phyloP scores from a whole-genome alignment of 64 coral and sea anemone species.

The Trachythela sp. region DNA sequence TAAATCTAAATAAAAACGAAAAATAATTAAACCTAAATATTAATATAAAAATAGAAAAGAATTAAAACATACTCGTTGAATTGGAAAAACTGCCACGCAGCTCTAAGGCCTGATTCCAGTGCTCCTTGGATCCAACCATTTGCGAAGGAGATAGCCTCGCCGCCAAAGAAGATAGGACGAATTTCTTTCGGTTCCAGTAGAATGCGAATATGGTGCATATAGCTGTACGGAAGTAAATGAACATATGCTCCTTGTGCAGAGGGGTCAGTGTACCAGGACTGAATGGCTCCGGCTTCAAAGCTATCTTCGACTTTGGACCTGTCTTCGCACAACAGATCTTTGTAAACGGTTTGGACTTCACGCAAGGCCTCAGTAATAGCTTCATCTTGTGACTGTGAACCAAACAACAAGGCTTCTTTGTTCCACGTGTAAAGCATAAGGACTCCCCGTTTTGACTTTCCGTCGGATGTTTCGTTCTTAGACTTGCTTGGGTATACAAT shows the following conservation, averaged over 20 bases:
- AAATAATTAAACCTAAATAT: no score
- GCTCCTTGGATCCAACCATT: slow-evolving; percentile 21
- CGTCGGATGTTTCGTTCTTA: not conserved
- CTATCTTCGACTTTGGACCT: not conserved
- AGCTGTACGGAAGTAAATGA: not conserved
- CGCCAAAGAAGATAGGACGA: not conserved
- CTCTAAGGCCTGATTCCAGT: not conserved
- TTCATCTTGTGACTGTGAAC: not conserved
- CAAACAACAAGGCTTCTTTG: not conserved
- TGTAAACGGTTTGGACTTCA: not conserved
- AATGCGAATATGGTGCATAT: not conserved
- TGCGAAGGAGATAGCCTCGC: not conserved
- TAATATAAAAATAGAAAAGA: no score
- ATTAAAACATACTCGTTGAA: not conserved
- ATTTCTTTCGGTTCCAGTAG: not conserved
- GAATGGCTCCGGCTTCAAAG: not conserved
- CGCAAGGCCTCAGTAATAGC: not conserved
- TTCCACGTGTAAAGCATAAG: slow-evolving; percentile 10
- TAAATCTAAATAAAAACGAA: no score
- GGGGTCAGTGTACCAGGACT: slow-evolving; percentile 6
- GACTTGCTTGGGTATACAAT: not conserved
- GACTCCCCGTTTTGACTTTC: not conserved
- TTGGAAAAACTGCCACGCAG: not conserved
- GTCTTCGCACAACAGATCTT: not conserved
- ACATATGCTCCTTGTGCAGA: not conserved